Evolutionary conservation across 2,888 invertebrate genomes (phyloP).

Genomic region (Linnaemya tessellans): DNA sequence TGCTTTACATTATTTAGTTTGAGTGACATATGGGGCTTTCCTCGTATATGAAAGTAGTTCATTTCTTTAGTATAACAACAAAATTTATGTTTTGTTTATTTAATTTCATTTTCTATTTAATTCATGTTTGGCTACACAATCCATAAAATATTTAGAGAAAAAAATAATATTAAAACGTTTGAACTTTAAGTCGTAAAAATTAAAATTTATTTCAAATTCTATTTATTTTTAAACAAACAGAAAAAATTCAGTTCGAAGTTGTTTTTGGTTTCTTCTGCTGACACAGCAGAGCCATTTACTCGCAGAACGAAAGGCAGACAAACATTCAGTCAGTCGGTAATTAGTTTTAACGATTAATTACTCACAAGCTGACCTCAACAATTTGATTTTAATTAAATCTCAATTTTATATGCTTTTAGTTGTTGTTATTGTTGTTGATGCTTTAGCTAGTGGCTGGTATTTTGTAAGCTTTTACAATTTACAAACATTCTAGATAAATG

Average conservation of each 20-base stretch:
- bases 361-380: conserved; percentile 74
- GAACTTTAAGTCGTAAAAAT: conserved; percentile 63
- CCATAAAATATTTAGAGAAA: conserved; percentile 27
- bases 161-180: conserved; percentile 23
- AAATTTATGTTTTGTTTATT: conserved; percentile 62
- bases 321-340: conserved; percentile 72
- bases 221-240: conserved; percentile 42
- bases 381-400: conserved; percentile 74
- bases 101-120: conserved; percentile 37
- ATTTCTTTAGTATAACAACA: conserved; percentile 20
- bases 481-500: conserved; percentile 38
- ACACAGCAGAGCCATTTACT: background rate
- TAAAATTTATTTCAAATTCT: conserved; percentile 55
- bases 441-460: conserved; percentile 30
- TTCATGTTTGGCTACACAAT: background rate
- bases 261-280: background rate
- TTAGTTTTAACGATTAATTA: conserved; percentile 81
- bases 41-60: background rate
- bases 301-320: background rate
- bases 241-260: conserved; percentile 6
- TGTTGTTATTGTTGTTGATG: conserved; percentile 3
- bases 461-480: conserved; percentile 36
- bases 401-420: conserved; percentile 62
- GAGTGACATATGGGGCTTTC: background rate
- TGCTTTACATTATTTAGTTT: background rate